These are phyloP conservation scores for Mactromeris polynyma DNA, from an alignment of 2,888 invertebrate genomes.

Conservation along the genomic window DNA sequence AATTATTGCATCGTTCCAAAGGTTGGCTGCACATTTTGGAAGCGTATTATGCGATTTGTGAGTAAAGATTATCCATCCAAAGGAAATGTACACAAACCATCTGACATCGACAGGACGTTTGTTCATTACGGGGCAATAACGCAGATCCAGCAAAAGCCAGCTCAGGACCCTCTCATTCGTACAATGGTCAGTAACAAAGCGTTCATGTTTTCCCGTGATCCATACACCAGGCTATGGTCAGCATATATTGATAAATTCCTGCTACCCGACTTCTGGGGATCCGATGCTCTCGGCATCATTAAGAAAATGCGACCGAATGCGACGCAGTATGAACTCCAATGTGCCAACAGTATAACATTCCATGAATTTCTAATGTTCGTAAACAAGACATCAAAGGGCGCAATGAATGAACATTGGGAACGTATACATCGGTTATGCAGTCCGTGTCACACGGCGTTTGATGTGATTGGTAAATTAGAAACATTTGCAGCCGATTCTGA, in stretches of 20 bases:
- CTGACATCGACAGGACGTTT: constrained; percentile 59
- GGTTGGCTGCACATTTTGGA: constrained; percentile 64
- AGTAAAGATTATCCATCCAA: constrained; percentile 29
- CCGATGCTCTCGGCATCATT: constrained; percentile 38
- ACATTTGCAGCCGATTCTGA: constrained; percentile 56
- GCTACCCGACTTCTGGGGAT: constrained; percentile 70
- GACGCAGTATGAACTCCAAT: constrained; percentile 3
- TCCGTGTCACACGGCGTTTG: constrained; percentile 63
- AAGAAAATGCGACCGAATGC: constrained; percentile 24
- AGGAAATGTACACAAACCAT: constrained; percentile 29
- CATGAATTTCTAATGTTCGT: constrained; percentile 66
- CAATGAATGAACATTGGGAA: constrained; percentile 67
- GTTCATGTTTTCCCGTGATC: constrained; percentile 72
- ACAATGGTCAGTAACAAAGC: constrained; percentile 39
- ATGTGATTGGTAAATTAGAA: constrained; percentile 70
- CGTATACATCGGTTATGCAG: constrained; percentile 62
- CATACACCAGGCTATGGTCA: constrained; percentile 70
- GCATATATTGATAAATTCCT: constrained; percentile 73
- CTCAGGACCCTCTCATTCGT: constrained; percentile 18
- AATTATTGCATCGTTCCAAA: constrained; percentile 42
- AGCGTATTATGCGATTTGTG: constrained; percentile 55
- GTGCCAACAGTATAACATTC: constrained; percentile 67
- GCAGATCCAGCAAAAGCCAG: neutral
- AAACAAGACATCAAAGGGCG: neutral
- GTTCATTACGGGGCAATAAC: constrained; percentile 56